Evolutionary conservation across 2,113 vertebrate genomes (phyloP).

Genomic region (Corythoichthys haematopterus): DNA sequence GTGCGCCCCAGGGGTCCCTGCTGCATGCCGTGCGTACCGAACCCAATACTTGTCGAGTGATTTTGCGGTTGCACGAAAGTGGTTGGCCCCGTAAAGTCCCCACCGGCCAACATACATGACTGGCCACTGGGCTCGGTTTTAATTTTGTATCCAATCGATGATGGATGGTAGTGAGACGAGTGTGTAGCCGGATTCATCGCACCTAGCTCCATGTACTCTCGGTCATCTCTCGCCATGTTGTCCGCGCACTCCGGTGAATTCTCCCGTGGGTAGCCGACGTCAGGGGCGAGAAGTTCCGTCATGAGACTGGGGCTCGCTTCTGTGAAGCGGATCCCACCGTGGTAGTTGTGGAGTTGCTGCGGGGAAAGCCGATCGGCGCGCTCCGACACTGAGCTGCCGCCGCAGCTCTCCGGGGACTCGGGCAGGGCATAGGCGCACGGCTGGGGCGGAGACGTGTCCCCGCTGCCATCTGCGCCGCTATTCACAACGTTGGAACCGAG

Average conservation of each 20-base stretch:
- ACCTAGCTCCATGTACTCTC: constrained; percentile 80
- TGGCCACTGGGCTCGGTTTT: constrained; percentile 79
- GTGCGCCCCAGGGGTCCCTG: constrained; percentile 30
- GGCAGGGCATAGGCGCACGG: constrained; percentile 77
- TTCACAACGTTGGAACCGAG: constrained; percentile 50
- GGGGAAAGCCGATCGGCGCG: constrained; percentile 69
- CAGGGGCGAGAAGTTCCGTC: constrained; percentile 82
- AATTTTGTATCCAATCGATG: constrained; percentile 73
- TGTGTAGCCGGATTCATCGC: constrained; percentile 44
- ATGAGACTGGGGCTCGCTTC: constrained; percentile 76
- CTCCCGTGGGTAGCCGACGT: constrained; percentile 62
- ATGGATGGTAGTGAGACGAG: constrained; percentile 15
- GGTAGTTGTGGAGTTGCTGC: constrained; percentile 44
- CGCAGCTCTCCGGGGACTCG: constrained; percentile 86
- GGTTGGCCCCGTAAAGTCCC: constrained; percentile 66
- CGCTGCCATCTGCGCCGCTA: constrained; percentile 9
- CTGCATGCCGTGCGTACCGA: constrained; percentile 55
- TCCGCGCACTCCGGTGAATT: constrained; percentile 40
- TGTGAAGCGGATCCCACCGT: constrained; percentile 39
- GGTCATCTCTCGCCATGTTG: constrained; percentile 50
- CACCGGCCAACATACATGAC: constrained; percentile 76
- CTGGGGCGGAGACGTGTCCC: constrained; percentile 29
- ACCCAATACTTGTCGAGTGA: constrained; percentile 34
- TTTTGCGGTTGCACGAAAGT: constrained; percentile 60
- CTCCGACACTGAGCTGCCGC: constrained; percentile 67